Conservation (phyloP, 2,797 vertebrate genomes). For the Orientallactaga sibirica region DNA sequence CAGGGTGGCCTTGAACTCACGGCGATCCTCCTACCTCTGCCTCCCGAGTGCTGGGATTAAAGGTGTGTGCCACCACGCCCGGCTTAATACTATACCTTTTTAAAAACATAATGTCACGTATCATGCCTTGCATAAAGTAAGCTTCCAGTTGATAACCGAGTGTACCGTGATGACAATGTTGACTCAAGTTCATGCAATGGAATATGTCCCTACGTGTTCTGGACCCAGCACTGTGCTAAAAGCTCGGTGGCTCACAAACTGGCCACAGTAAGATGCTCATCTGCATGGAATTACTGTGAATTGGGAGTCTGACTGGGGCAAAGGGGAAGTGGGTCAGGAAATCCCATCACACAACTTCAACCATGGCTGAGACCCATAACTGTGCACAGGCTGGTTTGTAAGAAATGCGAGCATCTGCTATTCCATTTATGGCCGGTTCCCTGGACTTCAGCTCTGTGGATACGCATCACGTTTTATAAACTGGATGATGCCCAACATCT, state of each 20-base stretch:
- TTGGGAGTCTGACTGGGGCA: neutral
- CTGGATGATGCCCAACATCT: neutral
- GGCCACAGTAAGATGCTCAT: neutral
- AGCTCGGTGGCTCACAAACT: neutral
- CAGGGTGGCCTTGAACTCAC: too few relatives aligned
- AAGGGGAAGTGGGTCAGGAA: neutral
- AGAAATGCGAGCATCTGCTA: neutral
- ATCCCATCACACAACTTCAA: neutral
- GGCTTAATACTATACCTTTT: neutral
- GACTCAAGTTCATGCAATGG: neutral
- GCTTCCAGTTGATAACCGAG: neutral
- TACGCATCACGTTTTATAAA: neutral
- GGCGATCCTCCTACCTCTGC: too few relatives aligned
- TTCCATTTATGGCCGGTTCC: neutral
- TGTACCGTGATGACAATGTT: neutral
- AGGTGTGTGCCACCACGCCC: too few relatives aligned
- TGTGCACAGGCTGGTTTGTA: neutral
- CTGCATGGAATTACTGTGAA: neutral
- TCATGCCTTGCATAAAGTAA: neutral
- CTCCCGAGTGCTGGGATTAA: too few relatives aligned
- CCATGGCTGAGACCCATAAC: rapidly evolving
- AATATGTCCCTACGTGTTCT: neutral
- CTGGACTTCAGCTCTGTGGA: neutral
- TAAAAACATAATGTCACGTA: neutral
- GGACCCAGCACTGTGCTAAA: neutral